A percentile compares a stretch with the other conserved stretches of the same genome.
Evolutionary conservation across 2,797 vertebrate genomes (phyloP).

Genomic region (Amazona ochrocephala): DNA sequence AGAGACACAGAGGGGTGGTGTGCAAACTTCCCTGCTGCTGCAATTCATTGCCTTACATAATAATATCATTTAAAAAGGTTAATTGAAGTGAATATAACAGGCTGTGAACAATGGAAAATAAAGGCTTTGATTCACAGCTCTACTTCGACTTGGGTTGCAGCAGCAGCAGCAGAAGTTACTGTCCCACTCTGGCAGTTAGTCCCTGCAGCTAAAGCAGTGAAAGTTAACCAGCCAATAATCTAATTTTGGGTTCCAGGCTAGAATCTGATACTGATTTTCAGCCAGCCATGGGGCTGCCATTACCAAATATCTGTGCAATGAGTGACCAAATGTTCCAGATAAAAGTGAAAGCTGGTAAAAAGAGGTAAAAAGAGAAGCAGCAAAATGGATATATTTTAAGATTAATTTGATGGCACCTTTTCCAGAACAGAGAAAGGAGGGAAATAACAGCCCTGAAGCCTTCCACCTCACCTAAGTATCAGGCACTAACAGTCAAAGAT

Average conservation of each 20-base stretch:
- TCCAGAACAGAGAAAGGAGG: not conserved
- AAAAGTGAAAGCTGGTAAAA: not conserved
- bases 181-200: not conserved
- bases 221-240: not conserved
- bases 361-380: not conserved
- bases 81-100: not conserved
- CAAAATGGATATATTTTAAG: not conserved
- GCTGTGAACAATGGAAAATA: not conserved
- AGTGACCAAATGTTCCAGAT: not conserved
- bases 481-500: not conserved
- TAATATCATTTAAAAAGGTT: not conserved
- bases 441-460: not conserved
- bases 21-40: not conserved
- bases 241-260: not conserved
- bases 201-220: not conserved
- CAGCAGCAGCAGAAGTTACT: not conserved
- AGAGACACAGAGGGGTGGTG: not conserved
- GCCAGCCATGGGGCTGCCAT: not conserved
- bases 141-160: not conserved
- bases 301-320: not conserved
- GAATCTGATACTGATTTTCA: slow-evolving; percentile 7
- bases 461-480: not conserved
- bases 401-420: not conserved
- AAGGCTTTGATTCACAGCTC: not conserved
- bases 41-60: not conserved